Evolutionary conservation across 2,888 invertebrate genomes (phyloP).

Genomic region (Biston stratarius): DNA sequence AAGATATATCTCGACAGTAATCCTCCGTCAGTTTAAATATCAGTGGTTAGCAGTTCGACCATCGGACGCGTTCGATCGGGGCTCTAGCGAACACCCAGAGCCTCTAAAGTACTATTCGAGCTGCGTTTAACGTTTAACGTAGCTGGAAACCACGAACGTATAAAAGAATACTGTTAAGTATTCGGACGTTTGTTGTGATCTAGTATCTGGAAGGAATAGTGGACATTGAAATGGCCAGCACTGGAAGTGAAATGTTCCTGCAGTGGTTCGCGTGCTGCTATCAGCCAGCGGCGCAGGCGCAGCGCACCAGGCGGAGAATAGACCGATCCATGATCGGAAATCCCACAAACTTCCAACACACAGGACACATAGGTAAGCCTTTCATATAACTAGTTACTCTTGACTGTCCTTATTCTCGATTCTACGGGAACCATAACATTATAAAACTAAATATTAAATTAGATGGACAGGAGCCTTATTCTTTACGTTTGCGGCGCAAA

Average conservation of each 20-base stretch:
- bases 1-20: conserved; percentile 41
- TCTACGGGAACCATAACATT: too few relatives aligned
- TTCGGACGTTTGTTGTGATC: conserved; percentile 32
- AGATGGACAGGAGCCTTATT: too few relatives aligned
- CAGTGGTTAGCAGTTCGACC: conserved; percentile 52
- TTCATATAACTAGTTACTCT: too few relatives aligned
- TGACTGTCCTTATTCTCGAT: too few relatives aligned
- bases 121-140: conserved; percentile 36
- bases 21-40: conserved; percentile 42
- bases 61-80: conserved; percentile 54
- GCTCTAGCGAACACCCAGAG: conserved; percentile 49
- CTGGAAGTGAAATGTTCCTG: conserved; percentile 94
- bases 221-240: conserved; percentile 87
- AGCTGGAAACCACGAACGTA: conserved; percentile 41
- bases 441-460: too few relatives aligned
- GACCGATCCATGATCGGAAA: conserved; percentile 98
- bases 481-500: too few relatives aligned
- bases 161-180: conserved; percentile 53
- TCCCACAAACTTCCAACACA: conserved; percentile 98
- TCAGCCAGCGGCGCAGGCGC: conserved; percentile 92
- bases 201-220: conserved; percentile 55
- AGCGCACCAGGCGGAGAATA: conserved; percentile 91
- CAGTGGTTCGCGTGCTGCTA: conserved; percentile 97
- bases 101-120: conserved; percentile 22
- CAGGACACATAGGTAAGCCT: conserved; percentile 88